Conservation (phyloP, 2,113 vertebrate genomes). For the Tursiops truncatus region DNA sequence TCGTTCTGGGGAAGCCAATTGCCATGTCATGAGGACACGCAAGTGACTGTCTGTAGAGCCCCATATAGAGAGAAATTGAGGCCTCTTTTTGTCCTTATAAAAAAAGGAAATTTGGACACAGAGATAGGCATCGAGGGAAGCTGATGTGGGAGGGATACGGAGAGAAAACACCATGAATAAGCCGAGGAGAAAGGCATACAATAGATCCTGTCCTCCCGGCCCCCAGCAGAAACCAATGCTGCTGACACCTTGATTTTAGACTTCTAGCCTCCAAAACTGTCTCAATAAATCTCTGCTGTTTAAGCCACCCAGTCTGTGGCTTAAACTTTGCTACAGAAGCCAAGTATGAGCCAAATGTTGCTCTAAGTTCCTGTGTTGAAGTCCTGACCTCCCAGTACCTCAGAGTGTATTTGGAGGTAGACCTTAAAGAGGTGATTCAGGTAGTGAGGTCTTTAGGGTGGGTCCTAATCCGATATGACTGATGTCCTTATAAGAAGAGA, state of each 20-base stretch:
- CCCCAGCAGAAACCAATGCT: neutral
- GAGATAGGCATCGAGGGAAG: neutral
- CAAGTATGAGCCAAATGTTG: neutral
- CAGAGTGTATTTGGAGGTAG: neutral
- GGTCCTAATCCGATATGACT: neutral
- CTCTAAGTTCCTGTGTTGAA: neutral
- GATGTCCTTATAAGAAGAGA: neutral
- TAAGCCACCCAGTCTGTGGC: neutral
- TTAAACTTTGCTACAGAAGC: neutral
- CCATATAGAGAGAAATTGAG: neutral
- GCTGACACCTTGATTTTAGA: neutral
- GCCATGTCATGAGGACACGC: neutral
- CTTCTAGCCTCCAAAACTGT: neutral
- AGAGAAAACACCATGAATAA: neutral
- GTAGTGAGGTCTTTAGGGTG: neutral
- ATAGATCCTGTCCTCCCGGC: neutral
- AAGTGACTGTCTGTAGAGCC: neutral
- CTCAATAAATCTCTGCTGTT: too few species aligned
- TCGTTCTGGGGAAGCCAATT: neutral
- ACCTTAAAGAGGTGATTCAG: neutral
- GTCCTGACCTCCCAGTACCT: neutral
- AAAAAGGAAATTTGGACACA: neutral
- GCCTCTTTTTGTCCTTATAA: neutral
- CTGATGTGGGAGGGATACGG: neutral
- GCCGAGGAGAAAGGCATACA: neutral